A percentile compares a stretch with the other conserved stretches of the same genome.
Conservation (phyloP, 2,797 vertebrate species). For the Phataginus tricuspis region DNA sequence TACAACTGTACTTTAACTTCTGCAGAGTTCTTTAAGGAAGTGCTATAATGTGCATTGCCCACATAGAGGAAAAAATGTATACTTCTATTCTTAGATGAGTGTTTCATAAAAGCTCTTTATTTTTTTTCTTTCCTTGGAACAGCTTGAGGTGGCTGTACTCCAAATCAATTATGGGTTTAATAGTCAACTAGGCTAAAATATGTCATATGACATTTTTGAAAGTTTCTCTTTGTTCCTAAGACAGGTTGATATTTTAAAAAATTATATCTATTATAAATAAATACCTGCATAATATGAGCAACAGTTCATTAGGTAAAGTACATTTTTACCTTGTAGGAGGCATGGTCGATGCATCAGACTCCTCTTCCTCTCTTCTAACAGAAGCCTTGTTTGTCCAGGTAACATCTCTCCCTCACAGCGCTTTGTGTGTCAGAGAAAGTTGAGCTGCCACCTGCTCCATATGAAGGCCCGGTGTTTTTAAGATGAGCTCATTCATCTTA, state of each 20-base stretch:
- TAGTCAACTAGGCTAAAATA: constrained; percentile 46
- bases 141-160: constrained; percentile 57
- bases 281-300: neutral
- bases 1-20: constrained; percentile 54
- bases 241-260: neutral
- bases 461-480: neutral
- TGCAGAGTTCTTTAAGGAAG: constrained; percentile 59
- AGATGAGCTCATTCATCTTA: neutral
- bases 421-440: neutral
- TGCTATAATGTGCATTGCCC: constrained; percentile 41
- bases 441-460: neutral
- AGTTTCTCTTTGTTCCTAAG: constrained; percentile 13
- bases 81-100: constrained; percentile 72
- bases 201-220: constrained; percentile 28
- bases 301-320: neutral
- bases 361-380: neutral
- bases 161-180: constrained; percentile 62
- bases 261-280: neutral
- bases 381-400: neutral
- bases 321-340: neutral
- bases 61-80: constrained; percentile 53
- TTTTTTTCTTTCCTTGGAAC: constrained; percentile 59
- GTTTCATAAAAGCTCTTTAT: constrained; percentile 61
- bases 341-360: fast-evolving
- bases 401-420: neutral